Base-by-base conservation (phyloP, 2,888 invertebrate species). In the Pycnomerus fuliginosus region DNA sequence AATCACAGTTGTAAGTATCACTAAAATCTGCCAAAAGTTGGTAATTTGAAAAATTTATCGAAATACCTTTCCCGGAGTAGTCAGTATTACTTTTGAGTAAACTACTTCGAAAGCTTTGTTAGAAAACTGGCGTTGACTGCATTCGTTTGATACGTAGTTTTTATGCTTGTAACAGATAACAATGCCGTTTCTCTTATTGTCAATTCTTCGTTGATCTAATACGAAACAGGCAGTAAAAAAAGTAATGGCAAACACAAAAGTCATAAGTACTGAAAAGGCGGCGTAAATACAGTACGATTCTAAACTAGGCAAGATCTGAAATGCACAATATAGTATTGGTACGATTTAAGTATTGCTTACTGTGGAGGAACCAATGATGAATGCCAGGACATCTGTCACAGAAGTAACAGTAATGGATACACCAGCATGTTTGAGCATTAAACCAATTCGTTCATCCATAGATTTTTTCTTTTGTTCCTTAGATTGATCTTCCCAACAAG, bases 341-440 rank as follows among this genome's bases (percentile, higher is more conserved):
- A 33, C 14, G 10, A 33, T 14, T 34, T 16, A 5, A 20, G 5
- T 20, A 5, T 28, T 29, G 69, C 73, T 68, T 67, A 83, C 83
- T 34, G 90, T 90, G 11, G 85, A 82, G 16, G 88, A 82, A 23
- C 90, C 90, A 45, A 90, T 84, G 37, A 85, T 73, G 61, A 90
- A 84, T 22, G 90, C 90, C 16, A 86, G 80, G 33, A 89, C 83
- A 67, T 90, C 90, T 1, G 90, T 90, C 51, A 90, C 76, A 1
- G 90, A 88, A 3, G 90, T 90, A 13, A 90, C 84, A 1, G 85
- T 87, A 50, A 91, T 89, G 1, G 90, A 89, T 0, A 88, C 85
- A 1, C 90, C 90, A 3, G 89, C 89, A 65, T 89, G 87, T 66
- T 84, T 81, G 36, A 90, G 66, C 77, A 85, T 83, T 24, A 80